Evolutionary conservation across 2,797 vertebrate genomes (phyloP), one percentile per base, ranked within the genome.

Genomic region (Anguilla pacifica): DNA sequence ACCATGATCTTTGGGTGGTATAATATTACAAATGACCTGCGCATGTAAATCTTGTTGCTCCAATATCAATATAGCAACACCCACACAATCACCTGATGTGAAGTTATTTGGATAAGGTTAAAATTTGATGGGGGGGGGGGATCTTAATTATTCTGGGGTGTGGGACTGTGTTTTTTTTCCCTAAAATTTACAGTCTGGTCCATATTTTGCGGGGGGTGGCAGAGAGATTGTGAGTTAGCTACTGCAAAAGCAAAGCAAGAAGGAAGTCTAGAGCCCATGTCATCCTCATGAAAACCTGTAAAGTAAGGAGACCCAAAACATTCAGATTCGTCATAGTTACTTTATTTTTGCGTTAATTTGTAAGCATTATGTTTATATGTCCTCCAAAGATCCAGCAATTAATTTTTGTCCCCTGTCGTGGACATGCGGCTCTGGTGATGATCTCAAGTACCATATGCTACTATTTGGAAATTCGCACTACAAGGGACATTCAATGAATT

Each of bases 211-310:
- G 99, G 10, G 83, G 96, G 81, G 93, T 90, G 86, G 96, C 97
- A 89, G 98, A 99, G 94, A 97, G 90, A 85, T 97, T 98, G 70
- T 99, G 98, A 97, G 92, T 91, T 96, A 92, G 98, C 98, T 28
- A 98, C 98, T 39, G 90, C 99, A 87, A 96, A 91, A 89, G 98
- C 98, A 83, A 99, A 99, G 92, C 39, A 43, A 4, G 39, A 43
- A 43, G 39, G 39, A 43, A 43, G 39, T 43, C 39, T 43, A 43
- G 39, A 43, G 39, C 39, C 39, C 39, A 43, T 43, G 97, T 97
- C 91, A 93, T 93, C 51, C 95, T 96, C 91, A 95, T 98, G 93
- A 97, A 90, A 92, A 92, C 93, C 77, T 97, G 97, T 92, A 99
- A 98, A 96, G 98, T 98, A 91, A 57, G 55, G 55, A 57, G 9